Evolutionary conservation across 2,113 vertebrate genomes (phyloP), one percentile per base, ranked within the genome.

Genomic region (Ameiurus melas): DNA sequence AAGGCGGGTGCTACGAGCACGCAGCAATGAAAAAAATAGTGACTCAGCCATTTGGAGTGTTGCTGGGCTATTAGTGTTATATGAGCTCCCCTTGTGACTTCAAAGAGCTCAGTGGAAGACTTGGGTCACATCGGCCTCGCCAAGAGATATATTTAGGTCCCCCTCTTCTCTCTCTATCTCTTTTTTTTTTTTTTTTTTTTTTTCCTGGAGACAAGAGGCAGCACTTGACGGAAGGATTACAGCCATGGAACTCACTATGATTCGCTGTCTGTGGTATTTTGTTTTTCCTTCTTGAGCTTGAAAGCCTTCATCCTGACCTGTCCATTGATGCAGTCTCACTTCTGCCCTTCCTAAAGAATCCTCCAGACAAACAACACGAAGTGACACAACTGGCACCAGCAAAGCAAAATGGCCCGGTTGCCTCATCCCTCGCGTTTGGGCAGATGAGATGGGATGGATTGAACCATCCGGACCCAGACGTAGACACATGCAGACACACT

Each of bases 31-130:
- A 70, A 82, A 77, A 87, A 88, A 80, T 47, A 62, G 83, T 89
- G 92, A 91, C 88, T 90, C 83, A 86, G 90, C 85, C 78, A 39
- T 90, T 89, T 89, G 85, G 66, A 79, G 79, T n/a, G 43, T 39
- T 83, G 51, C 66, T 88, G n/a, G 84, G 89, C 88, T 88, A 89
- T 89, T 91, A 91, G 88, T 87, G 90, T 88, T 91, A 91, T 89
- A 86, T 86, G 88, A 91, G 90, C 90, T 91, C 85, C 90, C 88
- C 88, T 91, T 91, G 90, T 91, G 90, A 91, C 90, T 91, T 91
- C 86, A 91, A 89, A 91, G 87, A 89, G 83, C 81, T 84, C 83
- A 83, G 83, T 82, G 86, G 89, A 88, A 89, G 89, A 86, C 88
- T 90, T 90, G 85, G 87, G 85, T 85, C 84, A 75, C 71, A 60